Percentiles rank a stretch among this genome's conserved stretches.
phyloP scores from a whole-genome alignment of 1,140 invertebrate species.

The Hypsibius dujardini region DNA sequence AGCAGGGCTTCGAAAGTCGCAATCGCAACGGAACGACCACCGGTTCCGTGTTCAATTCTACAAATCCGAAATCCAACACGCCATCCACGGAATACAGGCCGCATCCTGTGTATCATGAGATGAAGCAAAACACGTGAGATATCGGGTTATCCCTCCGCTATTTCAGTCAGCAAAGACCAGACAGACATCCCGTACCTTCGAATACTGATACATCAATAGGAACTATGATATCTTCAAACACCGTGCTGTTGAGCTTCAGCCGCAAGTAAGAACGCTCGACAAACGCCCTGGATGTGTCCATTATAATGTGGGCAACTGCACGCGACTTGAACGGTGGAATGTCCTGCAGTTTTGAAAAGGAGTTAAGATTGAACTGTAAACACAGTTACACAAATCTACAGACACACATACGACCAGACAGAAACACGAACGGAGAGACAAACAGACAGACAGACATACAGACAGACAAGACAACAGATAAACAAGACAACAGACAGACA shows the following conservation, averaged over 20 bases:
- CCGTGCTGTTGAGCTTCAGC: neutral
- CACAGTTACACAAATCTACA: no score
- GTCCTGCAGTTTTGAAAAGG: neutral
- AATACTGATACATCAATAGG: neutral
- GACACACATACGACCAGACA: no score
- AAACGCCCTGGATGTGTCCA: neutral
- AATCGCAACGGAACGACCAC: neutral
- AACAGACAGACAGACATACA: neutral
- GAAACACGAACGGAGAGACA: neutral
- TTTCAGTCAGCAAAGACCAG: neutral
- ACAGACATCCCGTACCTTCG: neutral
- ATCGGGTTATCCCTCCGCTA: neutral
- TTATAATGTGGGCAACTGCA: neutral
- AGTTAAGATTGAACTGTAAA: no score
- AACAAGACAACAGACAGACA: neutral
- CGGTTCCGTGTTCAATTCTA: neutral
- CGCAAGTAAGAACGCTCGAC: neutral
- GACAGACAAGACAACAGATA: neutral
- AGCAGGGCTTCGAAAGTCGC: neutral
- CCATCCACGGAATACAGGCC: neutral
- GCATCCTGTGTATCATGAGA: neutral
- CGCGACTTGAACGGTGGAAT: neutral
- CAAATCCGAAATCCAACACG: neutral
- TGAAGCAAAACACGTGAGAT: neutral
- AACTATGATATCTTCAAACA: neutral